Evolutionary conservation across 2,113 vertebrate species (phyloP).

Genomic region (Zapus hudsonius): DNA sequence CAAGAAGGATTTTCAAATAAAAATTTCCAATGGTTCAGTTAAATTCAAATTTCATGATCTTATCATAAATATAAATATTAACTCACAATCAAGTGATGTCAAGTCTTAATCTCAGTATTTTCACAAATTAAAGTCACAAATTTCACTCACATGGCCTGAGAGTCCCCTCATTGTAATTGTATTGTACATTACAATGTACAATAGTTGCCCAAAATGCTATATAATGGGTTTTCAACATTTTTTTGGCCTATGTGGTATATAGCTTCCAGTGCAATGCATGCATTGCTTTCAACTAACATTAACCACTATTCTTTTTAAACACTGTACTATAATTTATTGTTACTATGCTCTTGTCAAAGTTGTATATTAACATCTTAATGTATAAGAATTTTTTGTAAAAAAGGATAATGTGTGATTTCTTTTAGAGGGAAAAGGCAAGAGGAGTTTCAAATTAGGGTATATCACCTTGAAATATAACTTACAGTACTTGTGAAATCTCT

Average conservation of each 20-base stretch:
- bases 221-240: neutral
- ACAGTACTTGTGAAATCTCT: slow-evolving; percentile 33
- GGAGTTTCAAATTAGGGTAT: neutral
- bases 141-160: neutral
- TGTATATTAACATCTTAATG: neutral
- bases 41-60: neutral
- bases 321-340: neutral
- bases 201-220: too few relatives aligned
- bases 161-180: too few relatives aligned
- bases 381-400: neutral
- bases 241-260: neutral
- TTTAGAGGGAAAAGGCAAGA: neutral
- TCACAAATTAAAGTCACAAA: neutral
- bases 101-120: neutral
- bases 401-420: neutral
- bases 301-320: neutral
- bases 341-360: neutral
- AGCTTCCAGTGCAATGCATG: neutral
- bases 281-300: neutral
- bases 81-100: neutral
- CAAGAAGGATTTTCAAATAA: neutral
- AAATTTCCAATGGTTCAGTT: neutral
- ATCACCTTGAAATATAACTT: slow-evolving; percentile 18
- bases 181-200: too few relatives aligned
- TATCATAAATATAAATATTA: neutral